These are phyloP conservation scores for Eupeodes luniger DNA, from an alignment of 2,888 invertebrate genomes.

Conservation along the genomic window DNA sequence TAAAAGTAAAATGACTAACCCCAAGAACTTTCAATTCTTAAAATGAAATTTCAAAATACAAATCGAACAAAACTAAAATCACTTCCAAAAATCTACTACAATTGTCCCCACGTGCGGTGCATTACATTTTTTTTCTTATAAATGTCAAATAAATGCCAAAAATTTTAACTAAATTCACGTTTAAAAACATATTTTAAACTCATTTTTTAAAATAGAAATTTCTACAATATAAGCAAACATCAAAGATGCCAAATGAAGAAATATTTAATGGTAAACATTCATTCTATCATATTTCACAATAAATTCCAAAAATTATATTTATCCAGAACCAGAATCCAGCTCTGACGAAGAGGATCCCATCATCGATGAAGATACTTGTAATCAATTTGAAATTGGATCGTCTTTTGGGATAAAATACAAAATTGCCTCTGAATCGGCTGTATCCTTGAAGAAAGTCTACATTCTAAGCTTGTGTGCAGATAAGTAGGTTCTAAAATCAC, in stretches of 20 bases:
- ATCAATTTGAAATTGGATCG: slow-evolving; percentile 78
- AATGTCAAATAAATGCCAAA: too few species aligned
- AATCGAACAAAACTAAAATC: too few species aligned
- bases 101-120: too few species aligned
- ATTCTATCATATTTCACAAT: background rate
- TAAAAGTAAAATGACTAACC: too few species aligned
- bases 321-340: slow-evolving; percentile 48
- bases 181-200: too few species aligned
- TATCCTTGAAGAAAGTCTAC: slow-evolving; percentile 86
- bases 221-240: background rate
- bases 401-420: slow-evolving; percentile 80
- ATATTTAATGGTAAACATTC: slow-evolving; percentile 46
- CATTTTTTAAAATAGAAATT: background rate
- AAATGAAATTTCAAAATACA: too few species aligned
- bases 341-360: slow-evolving; percentile 78
- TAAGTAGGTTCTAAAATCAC: slow-evolving; percentile 82
- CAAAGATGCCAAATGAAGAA: slow-evolving; percentile 42
- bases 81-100: too few species aligned
- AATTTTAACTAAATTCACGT: too few species aligned
- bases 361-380: slow-evolving; percentile 81
- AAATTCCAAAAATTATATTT: background rate
- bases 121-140: too few species aligned
- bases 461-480: slow-evolving; percentile 87
- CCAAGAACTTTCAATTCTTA: too few species aligned
- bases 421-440: slow-evolving; percentile 84